A percentile compares a stretch with the other conserved stretches of the same genome.
Conservation (phyloP, 2,888 invertebrate genomes). For the Callyntrura guangdongensis region DNA sequence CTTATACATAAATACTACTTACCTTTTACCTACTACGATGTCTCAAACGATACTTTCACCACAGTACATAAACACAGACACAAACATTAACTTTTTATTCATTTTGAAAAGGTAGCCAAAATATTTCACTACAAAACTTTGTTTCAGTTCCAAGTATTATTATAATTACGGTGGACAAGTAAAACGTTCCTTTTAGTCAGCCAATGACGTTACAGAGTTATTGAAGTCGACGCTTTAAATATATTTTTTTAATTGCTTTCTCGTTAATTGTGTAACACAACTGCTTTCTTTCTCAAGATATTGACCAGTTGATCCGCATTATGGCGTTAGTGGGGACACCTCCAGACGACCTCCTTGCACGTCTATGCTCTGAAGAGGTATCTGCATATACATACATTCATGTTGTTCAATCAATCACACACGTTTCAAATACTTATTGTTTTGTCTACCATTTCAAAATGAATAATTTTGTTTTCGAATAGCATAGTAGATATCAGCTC, state of each 20-base stretch:
- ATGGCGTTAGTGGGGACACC: constrained; percentile 95
- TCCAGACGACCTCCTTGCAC: constrained; percentile 92
- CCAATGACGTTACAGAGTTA: no score
- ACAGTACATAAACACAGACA: no score
- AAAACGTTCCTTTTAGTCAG: no score
- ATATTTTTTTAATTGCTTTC: no score
- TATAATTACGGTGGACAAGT: no score
- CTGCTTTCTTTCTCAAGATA: constrained; percentile 88
- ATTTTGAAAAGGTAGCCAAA: constrained; percentile 79
- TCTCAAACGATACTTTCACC: no score
- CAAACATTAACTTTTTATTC: constrained; percentile 52
- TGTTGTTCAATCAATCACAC: background rate
- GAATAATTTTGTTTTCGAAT: constrained; percentile 59
- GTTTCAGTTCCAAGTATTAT: no score
- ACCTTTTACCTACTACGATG: no score
- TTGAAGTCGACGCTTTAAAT: no score
- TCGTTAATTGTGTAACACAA: constrained; percentile 51
- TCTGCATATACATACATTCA: constrained; percentile 85
- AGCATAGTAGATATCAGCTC: constrained; percentile 37
- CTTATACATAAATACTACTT: no score
- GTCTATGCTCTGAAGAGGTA: constrained; percentile 95
- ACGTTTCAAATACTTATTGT: constrained; percentile 10
- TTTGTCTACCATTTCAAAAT: constrained; percentile 76
- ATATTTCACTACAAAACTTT: no score
- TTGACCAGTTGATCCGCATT: constrained; percentile 96